Evolutionary conservation across 2,113 vertebrate species (phyloP), one percentile per base, ranked within the genome.

Genomic region (Trematocara stigmaticum): DNA sequence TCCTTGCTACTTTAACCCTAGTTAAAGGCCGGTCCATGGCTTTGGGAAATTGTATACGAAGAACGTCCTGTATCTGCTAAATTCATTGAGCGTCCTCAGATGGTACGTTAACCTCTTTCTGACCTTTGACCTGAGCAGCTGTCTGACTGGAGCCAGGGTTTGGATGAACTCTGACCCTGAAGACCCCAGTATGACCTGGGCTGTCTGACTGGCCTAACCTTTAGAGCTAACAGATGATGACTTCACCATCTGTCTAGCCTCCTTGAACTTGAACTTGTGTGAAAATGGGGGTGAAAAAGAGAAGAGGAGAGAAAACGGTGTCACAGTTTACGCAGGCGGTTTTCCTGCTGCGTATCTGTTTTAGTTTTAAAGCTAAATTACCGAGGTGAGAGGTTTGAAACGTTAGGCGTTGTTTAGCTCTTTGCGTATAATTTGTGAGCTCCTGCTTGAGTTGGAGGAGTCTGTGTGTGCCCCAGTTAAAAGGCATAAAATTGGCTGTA

Each of bases 241-340:
- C 93, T 92, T 91, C 64, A 85, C 95, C 95, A 96, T 95, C 95
- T 96, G 95, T 87, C 87, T 82, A 83, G 83, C 86, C 90, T 94
- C 89, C 92, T 95, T 95, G 94, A 96, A 95, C 95, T 95, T 96
- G 94, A 95, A 94, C 93, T 95, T 94, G 91, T 88, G 78, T 82
- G 81, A 80, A 85, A 10, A 56, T 59, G 29, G 42, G 83, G 53
- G 47, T 26, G 34, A 16, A 16, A 57, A 81, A 81, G 76, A 82
- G 78, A 16, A 61, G 4, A 10, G 49, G 20, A 20, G 26, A 52
- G 29, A 83, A 90, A 88, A 89, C 12, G 3, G 3, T 83, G 52
- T 57, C 35, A 20, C 59, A 84, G 7, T 84, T 69, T 69, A 52
- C 2, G 6, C 6, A 5, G 78, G 13, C 38, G 34, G 13, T 82